Evolutionary conservation across 2,888 invertebrate genomes (phyloP).

Genomic region (Nowickia ferox): DNA sequence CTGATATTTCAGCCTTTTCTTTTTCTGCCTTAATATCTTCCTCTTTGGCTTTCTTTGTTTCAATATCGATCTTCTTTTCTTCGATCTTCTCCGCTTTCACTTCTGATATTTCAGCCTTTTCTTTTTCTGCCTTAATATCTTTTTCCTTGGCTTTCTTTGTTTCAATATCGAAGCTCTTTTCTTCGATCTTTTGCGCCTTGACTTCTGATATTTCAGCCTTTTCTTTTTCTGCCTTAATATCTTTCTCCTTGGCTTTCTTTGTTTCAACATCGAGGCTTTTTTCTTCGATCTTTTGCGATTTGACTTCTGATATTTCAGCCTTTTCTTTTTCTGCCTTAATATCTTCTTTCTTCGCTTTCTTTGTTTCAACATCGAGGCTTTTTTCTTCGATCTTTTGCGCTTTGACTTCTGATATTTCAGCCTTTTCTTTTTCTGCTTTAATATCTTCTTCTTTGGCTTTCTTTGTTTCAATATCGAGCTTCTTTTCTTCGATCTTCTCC

Average conservation of each 20-base stretch:
- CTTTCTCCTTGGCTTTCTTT: neutral
- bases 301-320: neutral
- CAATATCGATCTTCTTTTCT: too few species aligned
- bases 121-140: too few species aligned
- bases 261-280: conserved; percentile 1
- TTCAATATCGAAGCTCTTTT: neutral
- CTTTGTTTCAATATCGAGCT: too few species aligned
- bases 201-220: conserved; percentile 16
- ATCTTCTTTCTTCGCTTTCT: conserved; percentile 35
- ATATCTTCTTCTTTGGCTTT: neutral
- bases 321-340: conserved; percentile 41
- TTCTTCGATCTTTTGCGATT: conserved; percentile 70
- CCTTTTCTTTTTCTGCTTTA: neutral
- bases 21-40: too few species aligned
- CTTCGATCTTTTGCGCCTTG: neutral
- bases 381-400: conserved; percentile 35
- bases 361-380: conserved; percentile 9
- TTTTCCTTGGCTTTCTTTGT: too few species aligned
- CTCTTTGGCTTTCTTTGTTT: too few species aligned
- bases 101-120: too few species aligned
- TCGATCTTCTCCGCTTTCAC: too few species aligned
- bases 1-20: too few species aligned
- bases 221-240: neutral
- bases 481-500: too few species aligned
- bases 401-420: conserved; percentile 47